Percentiles rank a stretch among this genome's conserved stretches.
phyloP scores from a whole-genome alignment of 2,888 invertebrate genomes.

The Cheilosia vernalis region DNA sequence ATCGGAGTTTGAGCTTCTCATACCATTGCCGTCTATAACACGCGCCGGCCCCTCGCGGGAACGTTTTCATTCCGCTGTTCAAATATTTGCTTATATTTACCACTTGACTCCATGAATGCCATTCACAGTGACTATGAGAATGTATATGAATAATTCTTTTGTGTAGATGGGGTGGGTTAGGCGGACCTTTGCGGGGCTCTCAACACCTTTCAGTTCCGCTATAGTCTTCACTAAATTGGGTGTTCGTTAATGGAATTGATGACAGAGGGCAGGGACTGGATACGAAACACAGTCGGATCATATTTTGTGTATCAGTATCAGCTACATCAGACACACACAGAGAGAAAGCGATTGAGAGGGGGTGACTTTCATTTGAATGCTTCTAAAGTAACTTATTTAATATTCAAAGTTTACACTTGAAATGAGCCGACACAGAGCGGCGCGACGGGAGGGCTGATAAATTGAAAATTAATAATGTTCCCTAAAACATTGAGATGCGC shows the following conservation, averaged over 20 bases:
- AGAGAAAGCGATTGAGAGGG: not conserved
- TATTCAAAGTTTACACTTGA: constrained; percentile 51
- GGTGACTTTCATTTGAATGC: constrained; percentile 49
- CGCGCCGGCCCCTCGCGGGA: not conserved
- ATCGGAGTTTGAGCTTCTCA: constrained; percentile 19
- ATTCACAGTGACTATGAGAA: constrained; percentile 22
- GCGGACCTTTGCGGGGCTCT: not conserved
- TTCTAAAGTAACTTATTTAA: constrained; percentile 65
- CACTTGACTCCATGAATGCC: constrained; percentile 56
- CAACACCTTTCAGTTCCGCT: constrained; percentile 35
- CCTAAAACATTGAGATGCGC: constrained; percentile 5
- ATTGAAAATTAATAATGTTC: constrained; percentile 30
- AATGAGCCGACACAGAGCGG: not conserved
- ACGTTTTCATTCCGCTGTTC: constrained; percentile 36
- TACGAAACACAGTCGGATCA: not conserved
- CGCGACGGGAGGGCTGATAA: constrained; percentile 1
- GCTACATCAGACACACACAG: constrained; percentile 33
- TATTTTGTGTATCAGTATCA: constrained; percentile 28
- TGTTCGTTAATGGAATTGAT: constrained; percentile 58
- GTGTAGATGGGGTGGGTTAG: not conserved
- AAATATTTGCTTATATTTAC: constrained; percentile 65
- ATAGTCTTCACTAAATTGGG: constrained; percentile 57
- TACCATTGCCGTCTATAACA: constrained; percentile 1
- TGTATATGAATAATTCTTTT: constrained; percentile 4
- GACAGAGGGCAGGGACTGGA: constrained; percentile 27